Evolutionary conservation across 2,797 vertebrate species (phyloP).

Genomic region (Acropternis orthonyx): DNA sequence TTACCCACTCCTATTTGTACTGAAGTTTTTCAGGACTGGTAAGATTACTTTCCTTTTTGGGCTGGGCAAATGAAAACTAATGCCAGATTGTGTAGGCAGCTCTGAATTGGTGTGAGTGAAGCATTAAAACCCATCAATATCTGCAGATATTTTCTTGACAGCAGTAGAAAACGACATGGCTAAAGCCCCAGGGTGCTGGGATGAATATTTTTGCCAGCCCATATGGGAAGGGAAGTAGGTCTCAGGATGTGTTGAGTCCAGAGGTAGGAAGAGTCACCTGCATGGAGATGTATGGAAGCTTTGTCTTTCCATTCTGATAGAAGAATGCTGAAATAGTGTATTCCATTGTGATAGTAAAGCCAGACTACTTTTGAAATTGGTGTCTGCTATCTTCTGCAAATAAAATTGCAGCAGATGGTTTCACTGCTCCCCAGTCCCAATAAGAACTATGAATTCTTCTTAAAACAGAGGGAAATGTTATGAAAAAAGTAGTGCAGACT

Average conservation of each 20-base stretch:
- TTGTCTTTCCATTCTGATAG: not conserved
- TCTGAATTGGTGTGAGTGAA: not conserved
- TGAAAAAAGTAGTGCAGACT: not conserved
- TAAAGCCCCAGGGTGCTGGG: not conserved
- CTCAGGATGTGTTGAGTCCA: not conserved
- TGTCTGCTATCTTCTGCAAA: not conserved
- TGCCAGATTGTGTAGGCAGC: not conserved
- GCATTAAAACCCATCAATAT: not conserved
- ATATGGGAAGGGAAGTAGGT: not conserved
- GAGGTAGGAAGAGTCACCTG: not conserved
- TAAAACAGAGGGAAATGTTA: not conserved
- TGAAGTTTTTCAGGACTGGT: not conserved
- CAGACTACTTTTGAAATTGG: not conserved
- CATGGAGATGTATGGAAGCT: not conserved
- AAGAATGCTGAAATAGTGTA: not conserved
- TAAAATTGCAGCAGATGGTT: not conserved
- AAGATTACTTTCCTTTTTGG: not conserved
- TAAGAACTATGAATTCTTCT: not conserved
- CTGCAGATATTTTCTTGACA: constrained; percentile 2
- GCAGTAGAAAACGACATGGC: not conserved
- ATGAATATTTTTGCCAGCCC: not conserved
- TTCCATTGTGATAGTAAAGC: not conserved
- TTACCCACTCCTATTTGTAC: not conserved
- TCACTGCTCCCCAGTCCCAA: not conserved
- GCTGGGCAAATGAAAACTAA: not conserved